phyloP scores from a whole-genome alignment of 2,113 vertebrate genomes.

The Gavia stellata region DNA sequence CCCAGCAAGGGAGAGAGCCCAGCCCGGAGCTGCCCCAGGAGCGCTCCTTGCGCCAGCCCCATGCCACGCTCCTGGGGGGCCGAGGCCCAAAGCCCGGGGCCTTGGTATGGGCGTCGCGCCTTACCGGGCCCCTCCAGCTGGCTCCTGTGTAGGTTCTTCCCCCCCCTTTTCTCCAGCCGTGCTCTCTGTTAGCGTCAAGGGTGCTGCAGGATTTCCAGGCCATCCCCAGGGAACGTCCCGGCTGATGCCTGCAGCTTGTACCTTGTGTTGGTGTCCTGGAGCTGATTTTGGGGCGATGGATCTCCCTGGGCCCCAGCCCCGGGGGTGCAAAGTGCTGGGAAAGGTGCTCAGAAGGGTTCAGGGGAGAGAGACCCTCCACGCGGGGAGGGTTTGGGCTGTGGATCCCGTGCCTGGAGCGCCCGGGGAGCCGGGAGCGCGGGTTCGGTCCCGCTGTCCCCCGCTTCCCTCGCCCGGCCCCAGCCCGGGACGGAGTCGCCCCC shows the following conservation, averaged over 20 bases:
- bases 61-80: not conserved
- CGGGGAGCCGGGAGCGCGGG: not conserved
- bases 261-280: not conserved
- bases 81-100: not conserved
- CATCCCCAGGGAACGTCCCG: not conserved
- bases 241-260: not conserved
- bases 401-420: not conserved
- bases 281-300: not conserved
- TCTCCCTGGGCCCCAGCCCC: not conserved
- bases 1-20: not conserved
- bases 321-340: not conserved
- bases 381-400: not conserved
- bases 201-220: not conserved
- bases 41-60: not conserved
- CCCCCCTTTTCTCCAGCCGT: not conserved
- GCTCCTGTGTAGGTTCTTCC: not conserved
- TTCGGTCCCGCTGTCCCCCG: too few species aligned
- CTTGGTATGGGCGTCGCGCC: not conserved
- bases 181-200: not conserved
- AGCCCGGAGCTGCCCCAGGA: not conserved
- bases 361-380: not conserved
- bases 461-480: too few species aligned
- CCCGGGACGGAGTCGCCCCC: too few species aligned
- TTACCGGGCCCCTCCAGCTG: not conserved
- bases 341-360: not conserved